Evolutionary conservation across 1,140 invertebrate genomes (phyloP).

Genomic region (Hycleus phaleratus): DNA sequence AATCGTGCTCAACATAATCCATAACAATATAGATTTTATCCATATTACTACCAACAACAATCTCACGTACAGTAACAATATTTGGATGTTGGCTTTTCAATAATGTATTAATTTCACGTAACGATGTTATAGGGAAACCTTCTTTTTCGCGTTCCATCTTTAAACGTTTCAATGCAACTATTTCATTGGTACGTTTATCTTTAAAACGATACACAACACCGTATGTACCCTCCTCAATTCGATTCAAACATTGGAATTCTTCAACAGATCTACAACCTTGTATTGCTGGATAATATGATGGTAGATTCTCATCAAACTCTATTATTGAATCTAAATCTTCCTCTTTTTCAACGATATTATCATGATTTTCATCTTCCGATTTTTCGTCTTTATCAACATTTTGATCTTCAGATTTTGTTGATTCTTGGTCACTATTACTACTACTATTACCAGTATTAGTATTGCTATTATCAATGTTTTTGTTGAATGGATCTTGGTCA

Average conservation of each 20-base stretch:
- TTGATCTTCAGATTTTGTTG: slow-evolving; percentile 20
- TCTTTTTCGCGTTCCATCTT: slow-evolving; percentile 99
- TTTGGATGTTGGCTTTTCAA: slow-evolving; percentile 94
- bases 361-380: not conserved
- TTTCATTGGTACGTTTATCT: slow-evolving; percentile 94
- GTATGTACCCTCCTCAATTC: slow-evolving; percentile 97
- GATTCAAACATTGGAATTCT: slow-evolving; percentile 95
- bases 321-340: slow-evolving; percentile 18
- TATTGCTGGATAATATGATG: slow-evolving; percentile 87
- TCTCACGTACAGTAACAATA: slow-evolving; percentile 96
- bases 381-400: not conserved
- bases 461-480: slow-evolving; percentile 39
- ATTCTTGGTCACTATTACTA: slow-evolving; percentile 17
- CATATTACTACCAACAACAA: slow-evolving; percentile 99
- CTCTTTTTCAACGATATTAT: not conserved
- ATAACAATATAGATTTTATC: slow-evolving; percentile 99
- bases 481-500: slow-evolving; percentile 33
- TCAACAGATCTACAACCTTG: slow-evolving; percentile 95
- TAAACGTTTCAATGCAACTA: slow-evolving; percentile 95
- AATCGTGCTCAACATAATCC: slow-evolving; percentile 99
- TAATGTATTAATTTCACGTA: slow-evolving; percentile 96
- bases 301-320: slow-evolving; percentile 53
- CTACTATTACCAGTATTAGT: slow-evolving; percentile 24
- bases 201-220: slow-evolving; percentile 92
- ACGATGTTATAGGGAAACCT: slow-evolving; percentile 97